Evolutionary conservation across 2,888 invertebrate species (phyloP).

Genomic region (Hypselothyrea guttata): DNA sequence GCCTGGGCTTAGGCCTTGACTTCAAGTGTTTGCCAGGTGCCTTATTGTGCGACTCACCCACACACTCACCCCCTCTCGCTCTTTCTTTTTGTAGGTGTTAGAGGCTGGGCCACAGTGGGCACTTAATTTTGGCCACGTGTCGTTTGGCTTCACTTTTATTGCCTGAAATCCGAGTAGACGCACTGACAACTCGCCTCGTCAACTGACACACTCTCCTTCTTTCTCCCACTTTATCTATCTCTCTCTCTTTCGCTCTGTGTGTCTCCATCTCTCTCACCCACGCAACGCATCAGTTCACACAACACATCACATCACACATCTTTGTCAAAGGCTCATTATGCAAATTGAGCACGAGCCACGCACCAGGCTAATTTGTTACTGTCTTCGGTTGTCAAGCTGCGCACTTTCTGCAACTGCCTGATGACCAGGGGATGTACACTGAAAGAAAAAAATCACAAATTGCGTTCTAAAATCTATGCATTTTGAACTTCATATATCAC

Average conservation of each 20-base stretch:
- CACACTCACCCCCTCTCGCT: no score
- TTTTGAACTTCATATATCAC: no score
- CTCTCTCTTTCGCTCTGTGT: conserved; percentile 13
- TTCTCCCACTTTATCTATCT: no score
- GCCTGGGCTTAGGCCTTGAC: conserved; percentile 13
- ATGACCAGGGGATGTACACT: no score
- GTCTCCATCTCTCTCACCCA: background rate
- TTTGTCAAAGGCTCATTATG: conserved; percentile 74
- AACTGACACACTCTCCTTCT: no score
- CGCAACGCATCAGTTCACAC: no score
- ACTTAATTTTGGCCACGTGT: conserved; percentile 48
- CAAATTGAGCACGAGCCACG: conserved; percentile 68
- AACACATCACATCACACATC: conserved; percentile 35
- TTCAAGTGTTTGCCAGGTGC: conserved; percentile 9
- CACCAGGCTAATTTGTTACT: conserved; percentile 70
- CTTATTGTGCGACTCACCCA: conserved; percentile 15
- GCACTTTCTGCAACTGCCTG: conserved; percentile 43
- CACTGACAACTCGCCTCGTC: no score
- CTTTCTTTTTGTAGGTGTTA: conserved; percentile 2
- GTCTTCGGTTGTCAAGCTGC: conserved; percentile 69
- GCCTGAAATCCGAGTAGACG: conserved; percentile 45
- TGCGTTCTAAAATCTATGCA: no score
- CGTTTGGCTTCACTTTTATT: conserved; percentile 49
- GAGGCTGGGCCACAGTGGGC: conserved; percentile 41
- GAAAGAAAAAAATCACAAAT: no score